These are phyloP conservation scores for Blastomussa wellsi DNA, from an alignment of 92 coral and sea anemone genomes.

Conservation along the genomic window DNA sequence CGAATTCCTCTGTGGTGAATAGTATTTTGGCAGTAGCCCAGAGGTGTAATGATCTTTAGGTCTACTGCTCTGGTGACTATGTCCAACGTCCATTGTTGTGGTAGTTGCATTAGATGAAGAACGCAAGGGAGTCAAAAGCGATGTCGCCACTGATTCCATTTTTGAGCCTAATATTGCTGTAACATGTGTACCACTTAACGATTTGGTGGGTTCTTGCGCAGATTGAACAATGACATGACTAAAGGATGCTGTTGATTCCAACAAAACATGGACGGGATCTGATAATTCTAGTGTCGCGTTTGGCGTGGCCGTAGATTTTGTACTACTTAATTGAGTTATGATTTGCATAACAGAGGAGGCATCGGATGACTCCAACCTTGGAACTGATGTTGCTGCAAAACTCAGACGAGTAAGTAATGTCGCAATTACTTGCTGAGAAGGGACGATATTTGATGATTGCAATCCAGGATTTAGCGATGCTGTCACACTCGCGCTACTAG, in stretches of 20 bases:
- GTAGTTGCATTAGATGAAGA: background rate
- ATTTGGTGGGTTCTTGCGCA: background rate
- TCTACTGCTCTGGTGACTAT: background rate
- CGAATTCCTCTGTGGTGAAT: background rate
- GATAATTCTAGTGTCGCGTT: background rate
- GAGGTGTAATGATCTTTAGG: background rate
- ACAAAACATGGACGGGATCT: background rate
- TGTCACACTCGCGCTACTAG: background rate
- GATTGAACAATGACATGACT: background rate
- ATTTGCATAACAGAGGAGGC: background rate
- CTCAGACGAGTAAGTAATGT: background rate
- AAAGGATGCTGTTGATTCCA: background rate
- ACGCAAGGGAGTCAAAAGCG: background rate
- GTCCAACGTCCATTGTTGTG: background rate
- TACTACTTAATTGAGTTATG: no score
- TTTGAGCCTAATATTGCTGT: background rate
- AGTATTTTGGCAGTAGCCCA: background rate
- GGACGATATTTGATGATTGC: background rate
- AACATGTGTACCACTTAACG: background rate
- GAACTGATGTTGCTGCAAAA: background rate
- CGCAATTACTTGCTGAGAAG: background rate
- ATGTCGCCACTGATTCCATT: background rate
- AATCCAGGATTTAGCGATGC: background rate
- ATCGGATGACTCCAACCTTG: background rate
- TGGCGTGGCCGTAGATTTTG: background rate